Percentiles rank a stretch among this genome's conserved stretches.
These are phyloP conservation scores for Threskiornis aethiopicus DNA, from an alignment of 2,797 vertebrate genomes.

Conservation along the genomic window DNA sequence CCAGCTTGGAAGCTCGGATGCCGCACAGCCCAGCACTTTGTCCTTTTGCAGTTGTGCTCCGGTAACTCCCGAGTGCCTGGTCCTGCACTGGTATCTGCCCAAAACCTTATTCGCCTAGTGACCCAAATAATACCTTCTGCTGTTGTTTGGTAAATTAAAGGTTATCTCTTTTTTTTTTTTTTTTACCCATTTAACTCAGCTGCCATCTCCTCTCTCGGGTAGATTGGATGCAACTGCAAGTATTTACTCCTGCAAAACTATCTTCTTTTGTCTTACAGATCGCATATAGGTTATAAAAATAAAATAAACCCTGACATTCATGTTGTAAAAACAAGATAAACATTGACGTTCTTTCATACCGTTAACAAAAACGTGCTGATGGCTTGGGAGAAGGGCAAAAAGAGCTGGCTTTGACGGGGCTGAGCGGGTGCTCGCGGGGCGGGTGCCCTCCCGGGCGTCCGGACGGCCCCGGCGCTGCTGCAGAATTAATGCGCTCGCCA, in stretches of 20 bases:
- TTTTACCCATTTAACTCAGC: background rate
- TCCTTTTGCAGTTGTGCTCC: background rate
- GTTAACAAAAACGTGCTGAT: background rate
- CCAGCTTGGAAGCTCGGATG: background rate
- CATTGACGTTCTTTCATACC: background rate
- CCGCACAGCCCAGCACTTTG: background rate
- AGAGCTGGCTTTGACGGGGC: background rate
- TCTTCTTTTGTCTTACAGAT: background rate
- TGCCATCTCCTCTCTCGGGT: background rate
- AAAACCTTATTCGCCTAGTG: background rate
- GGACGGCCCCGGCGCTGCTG: background rate
- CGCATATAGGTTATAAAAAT: background rate
- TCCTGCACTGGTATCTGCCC: background rate
- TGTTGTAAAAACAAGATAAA: background rate
- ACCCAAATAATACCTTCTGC: background rate
- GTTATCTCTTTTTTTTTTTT: background rate
- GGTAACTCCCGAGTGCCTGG: background rate
- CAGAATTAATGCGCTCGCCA: rapidly evolving
- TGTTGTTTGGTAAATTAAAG: background rate
- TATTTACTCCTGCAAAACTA: background rate
- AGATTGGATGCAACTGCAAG: rapidly evolving
- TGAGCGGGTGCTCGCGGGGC: background rate
- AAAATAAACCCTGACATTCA: background rate
- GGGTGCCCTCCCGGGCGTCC: background rate
- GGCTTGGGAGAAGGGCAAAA: background rate